Conservation (phyloP, 2,113 vertebrate species). For the Pelecanus crispus region DNA sequence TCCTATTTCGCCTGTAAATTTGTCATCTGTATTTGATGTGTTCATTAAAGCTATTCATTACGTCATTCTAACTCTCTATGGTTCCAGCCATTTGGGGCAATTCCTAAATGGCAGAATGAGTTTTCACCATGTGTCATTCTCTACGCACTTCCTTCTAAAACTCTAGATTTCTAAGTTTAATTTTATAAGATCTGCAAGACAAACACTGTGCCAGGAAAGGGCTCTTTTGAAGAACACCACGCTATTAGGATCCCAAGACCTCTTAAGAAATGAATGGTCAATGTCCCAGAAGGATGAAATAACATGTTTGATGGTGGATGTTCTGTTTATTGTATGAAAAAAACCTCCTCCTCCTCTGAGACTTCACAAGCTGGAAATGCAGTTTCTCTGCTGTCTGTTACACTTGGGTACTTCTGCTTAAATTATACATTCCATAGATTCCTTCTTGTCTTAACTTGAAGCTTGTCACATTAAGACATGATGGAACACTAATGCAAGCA, state of each 20-base stretch:
- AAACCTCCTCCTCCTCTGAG: not conserved
- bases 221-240: not conserved
- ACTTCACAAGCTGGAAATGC: slow-evolving; percentile 17
- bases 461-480: slow-evolving; percentile 35
- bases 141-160: not conserved
- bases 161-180: not conserved
- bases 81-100: not conserved
- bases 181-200: not conserved
- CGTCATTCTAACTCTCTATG: not conserved
- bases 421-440: slow-evolving; percentile 19
- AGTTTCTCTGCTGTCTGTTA: not conserved
- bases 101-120: not conserved
- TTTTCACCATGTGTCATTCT: not conserved
- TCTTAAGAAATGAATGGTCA: not conserved
- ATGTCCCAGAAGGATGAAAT: not conserved
- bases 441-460: slow-evolving; percentile 12
- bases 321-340: not conserved
- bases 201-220: not conserved
- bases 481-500: slow-evolving; percentile 10
- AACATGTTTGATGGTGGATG: not conserved
- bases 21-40: not conserved
- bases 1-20: not conserved
- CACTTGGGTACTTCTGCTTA: slow-evolving; percentile 28
- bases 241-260: not conserved
- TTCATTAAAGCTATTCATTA: not conserved